A percentile compares a stretch with the other conserved stretches of the same genome.
phyloP scores from a whole-genome alignment of 2,113 vertebrate species.

The Seriola aureovittata region DNA sequence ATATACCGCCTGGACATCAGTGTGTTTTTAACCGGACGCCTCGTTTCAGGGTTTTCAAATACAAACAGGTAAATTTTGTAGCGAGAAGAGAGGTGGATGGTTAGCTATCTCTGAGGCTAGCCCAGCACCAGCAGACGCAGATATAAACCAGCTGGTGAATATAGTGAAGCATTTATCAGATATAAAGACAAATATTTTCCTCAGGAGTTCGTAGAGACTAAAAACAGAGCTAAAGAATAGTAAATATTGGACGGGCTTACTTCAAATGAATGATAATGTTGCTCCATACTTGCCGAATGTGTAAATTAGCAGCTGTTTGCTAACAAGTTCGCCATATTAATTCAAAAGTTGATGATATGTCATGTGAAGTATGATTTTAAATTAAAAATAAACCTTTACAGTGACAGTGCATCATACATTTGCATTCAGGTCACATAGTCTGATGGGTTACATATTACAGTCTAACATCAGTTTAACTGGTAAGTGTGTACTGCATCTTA shows the following conservation, averaged over 20 bases:
- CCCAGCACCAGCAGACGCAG: background rate
- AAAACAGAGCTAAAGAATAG: background rate
- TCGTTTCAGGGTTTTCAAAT: too few relatives aligned
- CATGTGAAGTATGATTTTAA: too few relatives aligned
- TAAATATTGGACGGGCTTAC: background rate
- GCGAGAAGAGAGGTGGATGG: background rate
- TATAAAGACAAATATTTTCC: background rate
- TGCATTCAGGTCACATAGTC: too few relatives aligned
- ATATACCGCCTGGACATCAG: background rate
- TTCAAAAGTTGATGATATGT: too few relatives aligned
- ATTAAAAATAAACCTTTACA: too few relatives aligned
- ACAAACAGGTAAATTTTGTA: too few relatives aligned
- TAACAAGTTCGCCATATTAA: too few relatives aligned
- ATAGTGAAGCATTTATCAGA: background rate
- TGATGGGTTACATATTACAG: too few relatives aligned
- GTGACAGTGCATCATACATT: too few relatives aligned
- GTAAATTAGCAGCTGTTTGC: background rate
- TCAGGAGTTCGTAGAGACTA: background rate
- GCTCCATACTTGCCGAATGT: background rate
- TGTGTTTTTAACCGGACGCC: background rate
- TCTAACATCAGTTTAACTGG: too few relatives aligned
- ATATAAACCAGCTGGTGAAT: too few relatives aligned
- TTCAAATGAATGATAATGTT: background rate
- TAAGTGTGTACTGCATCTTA: background rate
- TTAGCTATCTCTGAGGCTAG: background rate